These are phyloP conservation scores for Drosophila santomea DNA, from an alignment of 1,140 invertebrate genomes.

Conservation along the genomic window DNA sequence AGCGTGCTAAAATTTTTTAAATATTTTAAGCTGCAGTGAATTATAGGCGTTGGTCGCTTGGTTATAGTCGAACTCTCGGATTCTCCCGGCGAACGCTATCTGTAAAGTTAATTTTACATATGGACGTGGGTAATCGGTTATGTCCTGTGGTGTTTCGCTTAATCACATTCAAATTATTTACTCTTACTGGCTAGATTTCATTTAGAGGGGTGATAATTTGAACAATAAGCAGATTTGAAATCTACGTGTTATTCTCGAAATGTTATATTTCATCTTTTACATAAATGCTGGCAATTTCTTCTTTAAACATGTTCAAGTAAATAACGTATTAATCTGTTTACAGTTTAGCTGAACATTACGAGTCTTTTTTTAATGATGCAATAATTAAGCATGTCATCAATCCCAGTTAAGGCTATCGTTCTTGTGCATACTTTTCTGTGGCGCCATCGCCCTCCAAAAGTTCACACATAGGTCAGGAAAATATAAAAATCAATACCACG, in stretches of 20 bases:
- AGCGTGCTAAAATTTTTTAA: conserved; percentile 70
- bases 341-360: too few species aligned
- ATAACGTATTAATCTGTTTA: neutral
- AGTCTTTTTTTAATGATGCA: neutral
- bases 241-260: too few species aligned
- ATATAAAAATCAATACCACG: conserved; percentile 60
- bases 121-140: neutral
- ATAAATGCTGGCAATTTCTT: too few species aligned
- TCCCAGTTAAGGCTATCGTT: conserved; percentile 4
- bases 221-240: too few species aligned
- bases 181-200: too few species aligned
- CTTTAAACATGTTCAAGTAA: too few species aligned
- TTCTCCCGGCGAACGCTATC: neutral
- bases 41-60: conserved; percentile 48
- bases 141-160: too few species aligned
- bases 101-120: conserved; percentile 41
- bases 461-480: conserved; percentile 41
- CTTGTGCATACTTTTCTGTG: neutral
- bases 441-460: conserved; percentile 21
- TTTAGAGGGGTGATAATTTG: too few species aligned
- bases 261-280: too few species aligned
- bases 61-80: conserved; percentile 13
- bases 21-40: conserved; percentile 75
- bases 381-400: conserved; percentile 26
- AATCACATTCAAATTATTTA: too few species aligned